A percentile compares a stretch with the other conserved stretches of the same genome.
phyloP scores from a whole-genome alignment of 2,113 vertebrate genomes.

The Myanophis thanlyinensis region DNA sequence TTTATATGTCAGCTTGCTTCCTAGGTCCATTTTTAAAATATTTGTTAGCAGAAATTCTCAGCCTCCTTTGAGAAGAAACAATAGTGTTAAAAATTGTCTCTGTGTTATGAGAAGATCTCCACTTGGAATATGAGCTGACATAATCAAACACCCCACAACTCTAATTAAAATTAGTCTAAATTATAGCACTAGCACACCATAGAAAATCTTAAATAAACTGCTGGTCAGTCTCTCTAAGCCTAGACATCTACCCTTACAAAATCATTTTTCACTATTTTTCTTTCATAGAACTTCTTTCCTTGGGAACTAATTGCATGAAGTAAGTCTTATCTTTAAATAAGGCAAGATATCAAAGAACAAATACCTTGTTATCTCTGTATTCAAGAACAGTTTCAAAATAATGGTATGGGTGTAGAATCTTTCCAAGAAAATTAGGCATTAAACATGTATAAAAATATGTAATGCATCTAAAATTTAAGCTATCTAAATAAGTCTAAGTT shows the following conservation, averaged over 20 bases:
- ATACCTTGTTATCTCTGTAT: not conserved
- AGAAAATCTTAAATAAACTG: not conserved
- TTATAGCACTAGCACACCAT: not conserved
- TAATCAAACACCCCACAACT: not conserved
- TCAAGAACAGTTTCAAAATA: not conserved
- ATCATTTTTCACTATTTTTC: not conserved
- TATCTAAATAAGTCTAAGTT: not conserved
- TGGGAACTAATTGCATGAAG: not conserved
- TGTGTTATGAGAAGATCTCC: not conserved
- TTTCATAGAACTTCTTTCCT: not conserved
- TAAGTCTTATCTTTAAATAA: not conserved
- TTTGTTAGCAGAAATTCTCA: not conserved
- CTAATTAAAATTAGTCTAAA: not conserved
- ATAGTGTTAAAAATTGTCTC: not conserved
- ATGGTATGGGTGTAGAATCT: not conserved
- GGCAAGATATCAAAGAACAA: not conserved
- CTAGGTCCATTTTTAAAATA: not conserved
- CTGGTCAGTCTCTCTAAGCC: not conserved
- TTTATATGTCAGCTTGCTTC: not conserved
- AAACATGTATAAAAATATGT: not conserved
- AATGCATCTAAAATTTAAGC: not conserved
- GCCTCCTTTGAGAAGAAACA: not conserved
- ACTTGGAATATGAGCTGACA: not conserved
- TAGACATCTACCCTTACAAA: not conserved
- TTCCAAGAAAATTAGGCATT: not conserved